A percentile compares a stretch with the other conserved stretches of the same genome.
Conservation (phyloP, 2,797 vertebrate species). For the Huso huso region DNA sequence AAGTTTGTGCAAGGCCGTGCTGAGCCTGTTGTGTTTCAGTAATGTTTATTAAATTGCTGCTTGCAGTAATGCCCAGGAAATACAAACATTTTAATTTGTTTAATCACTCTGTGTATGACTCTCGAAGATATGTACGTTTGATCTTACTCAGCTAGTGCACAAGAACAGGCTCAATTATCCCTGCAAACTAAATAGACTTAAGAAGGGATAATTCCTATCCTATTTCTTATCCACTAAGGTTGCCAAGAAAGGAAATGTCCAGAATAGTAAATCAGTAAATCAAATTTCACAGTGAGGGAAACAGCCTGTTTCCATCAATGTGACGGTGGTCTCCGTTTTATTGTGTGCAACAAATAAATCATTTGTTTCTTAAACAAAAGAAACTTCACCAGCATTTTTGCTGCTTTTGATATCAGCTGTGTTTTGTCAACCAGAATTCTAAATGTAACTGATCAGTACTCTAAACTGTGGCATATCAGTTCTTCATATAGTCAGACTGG, state of each 20-base stretch:
- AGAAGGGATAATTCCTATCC: conserved; percentile 49
- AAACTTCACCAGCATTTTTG: too few relatives aligned
- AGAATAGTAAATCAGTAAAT: conserved; percentile 49
- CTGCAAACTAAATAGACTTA: conserved; percentile 55
- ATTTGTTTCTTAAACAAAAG: too few relatives aligned
- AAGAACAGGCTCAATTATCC: conserved; percentile 53
- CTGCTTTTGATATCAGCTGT: too few relatives aligned
- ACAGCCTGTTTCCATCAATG: conserved; percentile 38
- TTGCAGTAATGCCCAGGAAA: conserved; percentile 27
- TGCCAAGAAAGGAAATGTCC: conserved; percentile 55
- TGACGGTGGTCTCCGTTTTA: not conserved
- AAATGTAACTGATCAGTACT: too few relatives aligned
- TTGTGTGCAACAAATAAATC: too few relatives aligned
- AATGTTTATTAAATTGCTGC: conserved; percentile 27
- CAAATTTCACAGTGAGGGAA: conserved; percentile 41
- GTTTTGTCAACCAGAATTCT: too few relatives aligned
- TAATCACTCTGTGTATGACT: conserved; percentile 39
- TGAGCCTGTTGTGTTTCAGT: conserved; percentile 29
- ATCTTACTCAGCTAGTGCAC: conserved; percentile 53
- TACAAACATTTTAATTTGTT: conserved; percentile 51
- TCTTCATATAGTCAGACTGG: too few relatives aligned
- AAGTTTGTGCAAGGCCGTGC: conserved; percentile 23
- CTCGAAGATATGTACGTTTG: conserved; percentile 54
- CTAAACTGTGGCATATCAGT: too few relatives aligned
- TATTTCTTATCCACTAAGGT: conserved; percentile 41